These are phyloP conservation scores for Eristalinus aeneus DNA, from an alignment of 2,888 invertebrate species.

Conservation along the genomic window DNA sequence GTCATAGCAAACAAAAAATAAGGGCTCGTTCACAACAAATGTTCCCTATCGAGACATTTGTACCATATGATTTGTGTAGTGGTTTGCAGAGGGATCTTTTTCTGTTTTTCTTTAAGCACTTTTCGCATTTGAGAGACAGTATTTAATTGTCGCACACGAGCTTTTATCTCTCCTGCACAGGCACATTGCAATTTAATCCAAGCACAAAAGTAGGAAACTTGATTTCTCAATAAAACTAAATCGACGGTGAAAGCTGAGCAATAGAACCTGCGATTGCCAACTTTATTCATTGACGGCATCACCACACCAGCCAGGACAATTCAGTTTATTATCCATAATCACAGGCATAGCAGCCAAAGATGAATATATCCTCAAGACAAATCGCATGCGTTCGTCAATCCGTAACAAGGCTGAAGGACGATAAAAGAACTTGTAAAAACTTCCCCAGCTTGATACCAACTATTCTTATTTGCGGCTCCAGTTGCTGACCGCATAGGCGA, in stretches of 20 bases:
- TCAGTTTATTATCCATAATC: constrained; percentile 29
- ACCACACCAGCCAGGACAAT: not conserved
- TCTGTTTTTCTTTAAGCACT: too few relatives aligned
- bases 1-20: too few relatives aligned
- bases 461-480: constrained; percentile 61
- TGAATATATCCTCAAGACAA: constrained; percentile 41
- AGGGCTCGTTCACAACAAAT: too few relatives aligned
- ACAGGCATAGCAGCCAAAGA: not conserved
- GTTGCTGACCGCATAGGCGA: constrained; percentile 1
- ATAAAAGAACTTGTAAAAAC: constrained; percentile 44
- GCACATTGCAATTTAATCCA: too few relatives aligned
- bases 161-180: too few relatives aligned
- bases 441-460: constrained; percentile 35
- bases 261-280: not conserved
- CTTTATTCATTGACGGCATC: not conserved
- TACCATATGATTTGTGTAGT: too few relatives aligned
- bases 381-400: constrained; percentile 58
- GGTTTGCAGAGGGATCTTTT: too few relatives aligned
- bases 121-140: too few relatives aligned
- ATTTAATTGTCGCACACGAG: too few relatives aligned
- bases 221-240: not conserved
- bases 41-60: too few relatives aligned
- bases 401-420: constrained; percentile 36
- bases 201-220: not conserved
- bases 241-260: not conserved